A percentile compares a stretch with the other conserved stretches of the same genome.
phyloP scores from a whole-genome alignment of 2,888 invertebrate species.

The Bellardia bayeri region DNA sequence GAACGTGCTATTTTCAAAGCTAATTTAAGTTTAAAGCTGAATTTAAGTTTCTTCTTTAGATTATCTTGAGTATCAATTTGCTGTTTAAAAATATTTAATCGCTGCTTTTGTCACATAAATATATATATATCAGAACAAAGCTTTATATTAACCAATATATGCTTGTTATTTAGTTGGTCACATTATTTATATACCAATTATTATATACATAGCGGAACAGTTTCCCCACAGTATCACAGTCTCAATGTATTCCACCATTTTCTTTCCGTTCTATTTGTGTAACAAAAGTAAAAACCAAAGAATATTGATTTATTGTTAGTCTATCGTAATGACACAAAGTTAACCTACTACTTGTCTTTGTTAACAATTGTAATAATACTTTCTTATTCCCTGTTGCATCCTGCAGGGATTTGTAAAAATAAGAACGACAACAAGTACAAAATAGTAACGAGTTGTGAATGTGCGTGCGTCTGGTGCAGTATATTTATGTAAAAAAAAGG shows the following conservation, averaged over 20 bases:
- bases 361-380: background rate
- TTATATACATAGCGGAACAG: background rate
- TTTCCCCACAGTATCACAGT: background rate
- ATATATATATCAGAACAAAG: too few species aligned
- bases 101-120: too few species aligned
- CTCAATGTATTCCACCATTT: constrained; percentile 18
- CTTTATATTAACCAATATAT: background rate
- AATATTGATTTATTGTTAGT: constrained; percentile 58
- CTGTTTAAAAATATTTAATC: too few species aligned
- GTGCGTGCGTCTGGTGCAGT: background rate
- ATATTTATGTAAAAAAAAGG: background rate
- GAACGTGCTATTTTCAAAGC: too few species aligned
- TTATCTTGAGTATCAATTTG: too few species aligned
- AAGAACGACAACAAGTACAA: constrained; percentile 4
- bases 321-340: constrained; percentile 41
- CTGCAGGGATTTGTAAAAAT: background rate
- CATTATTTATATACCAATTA: background rate
- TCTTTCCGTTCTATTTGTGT: constrained; percentile 14
- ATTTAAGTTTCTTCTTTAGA: too few species aligned
- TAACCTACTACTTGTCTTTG: constrained; percentile 25
- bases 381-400: background rate
- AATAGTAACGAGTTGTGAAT: background rate
- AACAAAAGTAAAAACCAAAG: background rate
- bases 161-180: background rate
- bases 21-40: too few species aligned